Conservation (phyloP, 2,113 vertebrate genomes). For the Equus przewalskii region DNA sequence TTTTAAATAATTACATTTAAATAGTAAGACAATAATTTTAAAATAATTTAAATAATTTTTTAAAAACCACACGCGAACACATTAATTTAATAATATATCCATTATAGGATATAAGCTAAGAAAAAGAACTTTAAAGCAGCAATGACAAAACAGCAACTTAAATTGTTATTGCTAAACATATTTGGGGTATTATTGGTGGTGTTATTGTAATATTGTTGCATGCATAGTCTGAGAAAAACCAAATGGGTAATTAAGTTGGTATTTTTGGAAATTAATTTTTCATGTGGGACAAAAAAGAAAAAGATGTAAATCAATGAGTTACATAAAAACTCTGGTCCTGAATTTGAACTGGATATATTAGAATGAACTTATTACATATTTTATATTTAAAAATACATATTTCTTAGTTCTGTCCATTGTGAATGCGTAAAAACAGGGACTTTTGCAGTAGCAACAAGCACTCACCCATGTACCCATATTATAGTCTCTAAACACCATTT, state of each 20-base stretch:
- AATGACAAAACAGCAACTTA: slow-evolving; percentile 31
- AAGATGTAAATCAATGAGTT: slow-evolving; percentile 40
- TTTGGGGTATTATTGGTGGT: background rate
- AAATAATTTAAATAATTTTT: background rate
- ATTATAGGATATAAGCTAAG: background rate
- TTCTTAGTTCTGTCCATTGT: background rate
- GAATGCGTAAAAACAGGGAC: background rate
- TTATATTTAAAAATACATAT: slow-evolving; percentile 20
- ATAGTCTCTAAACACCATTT: slow-evolving; percentile 50
- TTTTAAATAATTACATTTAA: too few species aligned
- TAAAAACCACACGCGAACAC: background rate
- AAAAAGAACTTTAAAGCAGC: slow-evolving; percentile 58
- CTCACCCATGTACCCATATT: background rate
- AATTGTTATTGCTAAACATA: background rate
- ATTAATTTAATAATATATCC: background rate
- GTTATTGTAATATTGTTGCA: background rate
- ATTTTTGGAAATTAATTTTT: slow-evolving; percentile 52
- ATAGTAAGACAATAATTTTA: too few species aligned
- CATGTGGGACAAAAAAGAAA: background rate
- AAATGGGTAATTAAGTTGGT: slow-evolving; percentile 23
- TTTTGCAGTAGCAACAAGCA: background rate
- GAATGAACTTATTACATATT: slow-evolving; percentile 29
- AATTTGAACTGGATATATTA: background rate
- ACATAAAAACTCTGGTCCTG: background rate
- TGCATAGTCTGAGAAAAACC: slow-evolving; percentile 6